A percentile compares a stretch with the other conserved stretches of the same genome.
Evolutionary conservation across 30 jellyfish, hydroid and myxozoan species (phyloP).

Genomic region (Sanderia malayensis): DNA sequence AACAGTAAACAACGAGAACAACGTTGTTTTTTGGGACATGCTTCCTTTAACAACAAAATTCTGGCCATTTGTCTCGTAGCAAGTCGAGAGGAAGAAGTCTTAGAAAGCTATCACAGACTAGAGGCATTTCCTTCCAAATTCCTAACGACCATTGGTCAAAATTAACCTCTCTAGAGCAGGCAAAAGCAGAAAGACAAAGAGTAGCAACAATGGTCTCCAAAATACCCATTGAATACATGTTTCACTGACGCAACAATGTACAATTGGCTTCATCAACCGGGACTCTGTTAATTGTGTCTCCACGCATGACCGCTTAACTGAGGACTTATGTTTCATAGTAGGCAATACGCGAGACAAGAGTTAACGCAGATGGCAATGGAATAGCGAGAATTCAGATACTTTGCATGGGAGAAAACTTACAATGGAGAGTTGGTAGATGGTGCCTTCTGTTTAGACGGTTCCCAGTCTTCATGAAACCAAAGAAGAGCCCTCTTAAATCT

Average conservation of each 20-base stretch:
- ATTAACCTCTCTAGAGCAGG: background rate
- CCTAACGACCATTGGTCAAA: background rate
- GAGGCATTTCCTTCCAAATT: background rate
- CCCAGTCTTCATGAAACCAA: constrained; percentile 37
- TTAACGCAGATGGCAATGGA: background rate
- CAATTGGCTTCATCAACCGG: no score
- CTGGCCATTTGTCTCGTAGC: background rate
- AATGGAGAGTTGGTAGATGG: background rate
- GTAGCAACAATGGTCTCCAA: background rate
- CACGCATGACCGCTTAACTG: no score
- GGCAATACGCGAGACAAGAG: background rate
- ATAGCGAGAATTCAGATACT: background rate
- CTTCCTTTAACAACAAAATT: no score
- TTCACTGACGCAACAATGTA: no score
- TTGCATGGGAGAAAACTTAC: background rate
- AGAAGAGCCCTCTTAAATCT: constrained; percentile 46
- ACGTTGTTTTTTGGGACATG: no score
- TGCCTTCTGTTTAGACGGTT: background rate
- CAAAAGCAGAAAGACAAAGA: background rate
- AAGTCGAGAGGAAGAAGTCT: background rate
- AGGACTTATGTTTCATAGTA: background rate
- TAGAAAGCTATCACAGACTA: background rate
- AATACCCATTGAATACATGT: background rate
- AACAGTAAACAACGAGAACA: background rate
- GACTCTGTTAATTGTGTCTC: no score